Evolutionary conservation across 2,113 vertebrate genomes (phyloP), one percentile per base, ranked within the genome.

Genomic region (Sceloporus undulatus): DNA sequence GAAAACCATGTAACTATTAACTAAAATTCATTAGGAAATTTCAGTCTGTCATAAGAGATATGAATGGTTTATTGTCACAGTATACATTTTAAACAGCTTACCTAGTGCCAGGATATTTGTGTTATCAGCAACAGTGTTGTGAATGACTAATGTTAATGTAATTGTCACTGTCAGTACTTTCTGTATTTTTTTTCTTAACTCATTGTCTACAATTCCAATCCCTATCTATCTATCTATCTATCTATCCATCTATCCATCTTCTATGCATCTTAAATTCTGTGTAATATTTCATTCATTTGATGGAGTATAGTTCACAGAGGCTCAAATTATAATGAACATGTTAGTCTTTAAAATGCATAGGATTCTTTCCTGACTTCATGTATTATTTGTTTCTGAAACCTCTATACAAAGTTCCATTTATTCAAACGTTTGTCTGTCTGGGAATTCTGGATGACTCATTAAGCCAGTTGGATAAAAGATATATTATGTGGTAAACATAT

Each of bases 381-480:
- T 4, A 66, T 77, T 65, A 70, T 52, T n/a, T 86, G n/a, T 71
- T 79, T 56, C 65, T 86, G 48, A 25, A 59, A 80, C 54, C 16
- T 10, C 29, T 79, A 9, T 34, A 52, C 79, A 29, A 42, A 54
- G 42, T 23, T 86, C 65, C 65, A 38, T 70, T 86, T 86, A 79
- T 27, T n/a, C 4, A 70, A 66, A 79, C 42, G 68, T 86, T 42
- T 79, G 18, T 68, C 70, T 86, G 40, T 54, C 27, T 29, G 40
- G 11, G 42, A 86, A 70, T 86, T 54, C 76, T 79, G 13, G 40
- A 54, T 54, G 66, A 56, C 48, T 79, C 21, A 54, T 65, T 70
- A 77, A 48, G 82, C 66, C 29, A 54, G 38, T 70, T 79, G 76
- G n/a, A 79, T 25, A 79, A 79, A 70, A 86, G 27, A 70, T 8